Base-by-base conservation (phyloP, 2,888 invertebrate species). In the Ramazzottius varieornatus region DNA sequence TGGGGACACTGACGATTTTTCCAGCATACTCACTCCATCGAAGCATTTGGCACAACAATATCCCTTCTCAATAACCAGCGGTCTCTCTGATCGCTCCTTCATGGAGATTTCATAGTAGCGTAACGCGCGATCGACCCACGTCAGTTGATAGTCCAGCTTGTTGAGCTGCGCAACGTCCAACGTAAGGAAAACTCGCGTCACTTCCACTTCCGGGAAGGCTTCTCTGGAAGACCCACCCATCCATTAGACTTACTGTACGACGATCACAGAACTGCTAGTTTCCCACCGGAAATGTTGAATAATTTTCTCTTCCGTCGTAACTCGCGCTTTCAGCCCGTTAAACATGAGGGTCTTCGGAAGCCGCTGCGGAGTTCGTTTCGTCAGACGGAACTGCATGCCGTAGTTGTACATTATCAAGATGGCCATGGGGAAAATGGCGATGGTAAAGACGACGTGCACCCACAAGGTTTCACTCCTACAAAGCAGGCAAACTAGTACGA, bases 381-480 rank as follows among this genome's bases (percentile, higher is more conserved):
- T 24, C 4, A 54, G 20, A 24, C 54, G 16, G 29, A 54, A 54
- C 54, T 54, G 20, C 54, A 54, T 13, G 4, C 54, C 54, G 29
- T 54, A 54, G 29, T 24, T 54, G n/a, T 24, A 54, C 54, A 54
- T 54, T 4, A 29, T 24, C 54, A 54, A 29, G 4, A 54, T 4
- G 8, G n/a, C 54, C 54, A 54, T 54, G 20, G 54, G 54, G 24
- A 54, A 54, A 4, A 54, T 8, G n/a, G 64, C 16, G 46, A 54
- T 64, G 2, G 40, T 24, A 32, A 66, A 54, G 32, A 32, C 29
- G 33, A 46, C 33, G 33, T 66, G 66, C 2, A 63, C 32, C 66
- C 66, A 66, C 16, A 66, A 40, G 2, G 46, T 13, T 20, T 63
- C 33, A 33, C 32, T 32, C 2, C 66, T 66, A 40, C 16, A 66